Base-by-base conservation (phyloP, 2,888 invertebrate species). In the Odontothrips loti region DNA sequence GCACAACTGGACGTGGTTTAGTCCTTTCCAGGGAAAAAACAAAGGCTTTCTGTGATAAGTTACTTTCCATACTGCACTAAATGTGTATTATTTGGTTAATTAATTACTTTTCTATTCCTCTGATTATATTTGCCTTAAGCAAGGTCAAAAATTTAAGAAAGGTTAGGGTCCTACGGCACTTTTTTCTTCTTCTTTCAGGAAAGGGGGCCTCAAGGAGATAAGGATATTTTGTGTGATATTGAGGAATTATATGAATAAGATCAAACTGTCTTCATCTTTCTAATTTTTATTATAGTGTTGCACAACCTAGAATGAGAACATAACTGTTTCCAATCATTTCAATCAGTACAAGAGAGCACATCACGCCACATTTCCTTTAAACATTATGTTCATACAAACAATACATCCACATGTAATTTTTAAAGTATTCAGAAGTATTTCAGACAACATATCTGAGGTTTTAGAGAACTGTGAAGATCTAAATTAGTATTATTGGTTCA, bases 21-120 rank as follows among this genome's bases (percentile, higher is more conserved):
- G 68, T 75, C 68, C 23, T 75, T 27, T 27, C 68, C 68, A 75
- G 23, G 58, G 58, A 75, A 75, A 23, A 27, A 27, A 27, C 11
- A 75, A 27, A 23, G 12, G 68, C 68, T 75, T 75, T 27, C 68
- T 75, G 68, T 75, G 68, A 75, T 75, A 75, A 75, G 17, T 27
- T 75, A 75, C 68, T 75, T 68, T 75, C 68, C 23, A 27, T 27
- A 27, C 23, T 27, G 68, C 27, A 75, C 68, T 27, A 75, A 43
- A 43, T 43, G 34, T 43, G 34, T 6, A 43, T 43, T 43, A 43
- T 4, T n/a, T n/a, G n/a, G n/a, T 75, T 27, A 75, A 75, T 75
- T 75, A 75, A 27, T 75, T 75, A 75, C 68, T 75, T 75, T 75
- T 27, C 68, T 23, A 75, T 75, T 27, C 68, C 27, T 27, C 27